phyloP scores from a whole-genome alignment of 2,113 vertebrate species.

The Kryptolebias marmoratus region DNA sequence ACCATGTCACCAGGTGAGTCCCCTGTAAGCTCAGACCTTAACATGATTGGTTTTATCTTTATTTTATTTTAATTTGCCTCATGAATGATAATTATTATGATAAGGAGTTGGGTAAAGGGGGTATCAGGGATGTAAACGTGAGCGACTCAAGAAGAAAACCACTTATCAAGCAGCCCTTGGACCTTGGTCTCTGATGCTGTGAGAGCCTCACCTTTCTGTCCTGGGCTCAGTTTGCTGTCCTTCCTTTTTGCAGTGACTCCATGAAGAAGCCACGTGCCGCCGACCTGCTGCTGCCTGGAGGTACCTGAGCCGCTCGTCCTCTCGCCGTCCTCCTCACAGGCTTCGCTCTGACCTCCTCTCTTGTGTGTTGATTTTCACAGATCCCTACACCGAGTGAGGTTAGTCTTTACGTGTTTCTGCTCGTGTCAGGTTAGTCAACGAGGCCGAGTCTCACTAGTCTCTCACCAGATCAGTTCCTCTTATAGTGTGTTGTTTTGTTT shows the following conservation, averaged over 20 bases:
- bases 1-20: background rate
- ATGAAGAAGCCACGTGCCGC: slow-evolving; percentile 31
- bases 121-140: slow-evolving; percentile 55
- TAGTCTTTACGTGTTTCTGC: background rate
- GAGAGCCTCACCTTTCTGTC: slow-evolving; percentile 44
- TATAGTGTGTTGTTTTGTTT: background rate
- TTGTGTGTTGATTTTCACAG: background rate
- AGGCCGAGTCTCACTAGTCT: background rate
- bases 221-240: slow-evolving; percentile 34
- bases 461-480: background rate
- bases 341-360: background rate
- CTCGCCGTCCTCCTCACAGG: background rate
- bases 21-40: background rate
- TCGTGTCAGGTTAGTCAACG: background rate
- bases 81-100: background rate
- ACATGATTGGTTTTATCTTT: background rate
- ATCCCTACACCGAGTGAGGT: background rate
- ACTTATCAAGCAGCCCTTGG: slow-evolving; percentile 73
- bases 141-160: slow-evolving; percentile 35
- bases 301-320: slow-evolving; percentile 21
- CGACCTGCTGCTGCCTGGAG: slow-evolving; percentile 31
- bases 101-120: background rate
- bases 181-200: slow-evolving; percentile 72
- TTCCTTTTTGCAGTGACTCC: slow-evolving; percentile 25
- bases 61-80: background rate